Evolutionary conservation across 2,113 vertebrate genomes (phyloP), one percentile per base, ranked within the genome.

Genomic region (Solenodon paradoxus): DNA sequence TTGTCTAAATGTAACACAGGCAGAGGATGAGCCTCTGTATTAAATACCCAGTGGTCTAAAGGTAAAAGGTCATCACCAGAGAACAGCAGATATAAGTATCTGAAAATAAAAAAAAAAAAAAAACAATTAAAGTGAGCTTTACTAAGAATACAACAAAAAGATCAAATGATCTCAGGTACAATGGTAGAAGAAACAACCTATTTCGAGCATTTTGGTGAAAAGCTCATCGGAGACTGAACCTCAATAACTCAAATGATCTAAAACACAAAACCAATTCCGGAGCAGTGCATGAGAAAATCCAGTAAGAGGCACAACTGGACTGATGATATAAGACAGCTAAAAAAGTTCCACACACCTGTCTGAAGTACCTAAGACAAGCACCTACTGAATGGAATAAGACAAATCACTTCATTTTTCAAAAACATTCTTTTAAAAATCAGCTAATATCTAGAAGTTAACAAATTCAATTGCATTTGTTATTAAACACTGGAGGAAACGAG

Each of bases 1-100:
- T 99, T 99, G 95, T 98, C 99, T 98, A 99, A 98, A 98, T 98
- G 99, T 97, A 99, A 98, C 97, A 99, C 99, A 8, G 99, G 99
- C 89, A 99, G 98, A 28, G 99, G 99, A 96, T 99, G 99, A 90
- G 99, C 99, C 98, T 99, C 99, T 26, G 99, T 99, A 97, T 99
- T 99, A 97, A 99, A 99, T 93, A 99, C 99, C 99, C 99, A 99
- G 97, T 98, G 99, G 98, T 99, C 99, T 97, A 99, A 98, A 40
- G 99, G 99, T 98, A 99, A 98, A 97, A 99, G 99, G 97, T 99
- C 99, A 72, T 99, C 99, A 12, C 98, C 99, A 97, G 99, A 99
- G 98, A 99, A 99, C 78, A 99, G 98, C 98, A 99, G 98, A 97
- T 99, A 99, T 97, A 99, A 99, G 97, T 99, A 99, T 98, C 99